Conservation (phyloP, 2,888 invertebrate genomes). For the Andrena flavipes region DNA sequence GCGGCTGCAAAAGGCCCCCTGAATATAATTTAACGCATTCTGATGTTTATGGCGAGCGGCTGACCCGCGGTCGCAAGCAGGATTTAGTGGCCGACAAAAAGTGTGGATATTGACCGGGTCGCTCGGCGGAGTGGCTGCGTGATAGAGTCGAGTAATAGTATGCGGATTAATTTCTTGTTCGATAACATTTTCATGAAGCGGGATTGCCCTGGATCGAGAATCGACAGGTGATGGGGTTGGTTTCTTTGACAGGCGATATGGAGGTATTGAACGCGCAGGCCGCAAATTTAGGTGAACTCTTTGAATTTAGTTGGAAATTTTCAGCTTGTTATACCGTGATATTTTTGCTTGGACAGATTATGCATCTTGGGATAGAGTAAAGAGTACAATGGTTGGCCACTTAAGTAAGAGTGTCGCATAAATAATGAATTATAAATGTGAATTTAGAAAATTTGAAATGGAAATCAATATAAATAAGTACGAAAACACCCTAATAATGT, state of each 20-base stretch:
- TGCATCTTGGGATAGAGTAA: too few relatives aligned
- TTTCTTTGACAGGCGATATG: slow-evolving; percentile 8
- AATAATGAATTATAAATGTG: too few relatives aligned
- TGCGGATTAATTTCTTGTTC: slow-evolving; percentile 42
- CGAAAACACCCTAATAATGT: too few relatives aligned
- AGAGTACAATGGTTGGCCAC: too few relatives aligned
- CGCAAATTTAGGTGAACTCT: not conserved
- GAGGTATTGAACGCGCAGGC: not conserved
- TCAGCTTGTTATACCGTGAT: too few relatives aligned
- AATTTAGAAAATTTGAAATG: too few relatives aligned
- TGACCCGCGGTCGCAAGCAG: not conserved
- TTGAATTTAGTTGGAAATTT: too few relatives aligned
- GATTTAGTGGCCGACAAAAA: slow-evolving; percentile 28
- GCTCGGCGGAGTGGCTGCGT: not conserved
- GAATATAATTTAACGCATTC: not conserved
- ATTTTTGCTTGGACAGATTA: too few relatives aligned
- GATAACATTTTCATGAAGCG: slow-evolving; percentile 24
- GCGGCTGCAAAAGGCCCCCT: slow-evolving; percentile 7
- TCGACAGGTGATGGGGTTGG: slow-evolving; percentile 1
- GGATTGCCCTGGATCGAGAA: slow-evolving; percentile 17
- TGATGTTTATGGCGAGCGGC: not conserved
- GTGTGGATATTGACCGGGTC: not conserved
- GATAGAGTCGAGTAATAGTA: not conserved
- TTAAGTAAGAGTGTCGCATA: too few relatives aligned
- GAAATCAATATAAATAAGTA: too few relatives aligned